Conservation (phyloP, 2,888 invertebrate species). For the Caenorhabditis virilis region DNA sequence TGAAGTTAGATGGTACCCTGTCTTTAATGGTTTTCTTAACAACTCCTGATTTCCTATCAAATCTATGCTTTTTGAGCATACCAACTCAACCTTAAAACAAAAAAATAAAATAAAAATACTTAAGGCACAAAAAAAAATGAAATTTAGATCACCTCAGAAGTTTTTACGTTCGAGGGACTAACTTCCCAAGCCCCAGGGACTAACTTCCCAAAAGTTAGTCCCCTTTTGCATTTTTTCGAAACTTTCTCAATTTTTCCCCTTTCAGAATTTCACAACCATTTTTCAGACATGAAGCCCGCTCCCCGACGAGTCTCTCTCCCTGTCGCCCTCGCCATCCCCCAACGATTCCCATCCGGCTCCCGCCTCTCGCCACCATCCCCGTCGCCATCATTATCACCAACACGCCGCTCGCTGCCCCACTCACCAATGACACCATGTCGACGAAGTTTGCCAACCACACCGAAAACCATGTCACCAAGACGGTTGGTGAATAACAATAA, state of each 20-base stretch:
- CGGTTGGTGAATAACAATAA: conserved; percentile 7
- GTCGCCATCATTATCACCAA: conserved; percentile 11
- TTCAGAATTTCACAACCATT: neutral
- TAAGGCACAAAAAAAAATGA: no score
- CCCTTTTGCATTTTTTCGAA: no score
- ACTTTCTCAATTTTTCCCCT: neutral
- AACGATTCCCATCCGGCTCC: conserved; percentile 29
- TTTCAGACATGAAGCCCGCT: conserved; percentile 12
- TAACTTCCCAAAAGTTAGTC: no score
- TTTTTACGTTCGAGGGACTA: no score
- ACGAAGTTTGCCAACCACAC: conserved; percentile 45
- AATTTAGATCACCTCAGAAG: no score
- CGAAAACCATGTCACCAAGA: conserved; percentile 33
- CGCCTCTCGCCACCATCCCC: conserved; percentile 28
- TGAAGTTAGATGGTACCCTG: no score
- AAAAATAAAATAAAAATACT: no score
- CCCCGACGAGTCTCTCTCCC: conserved; percentile 36
- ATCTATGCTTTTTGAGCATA: no score
- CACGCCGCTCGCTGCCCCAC: conserved; percentile 28
- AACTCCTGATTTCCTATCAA: no score
- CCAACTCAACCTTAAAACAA: no score
- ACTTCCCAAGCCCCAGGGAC: no score
- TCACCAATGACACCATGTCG: conserved; percentile 40
- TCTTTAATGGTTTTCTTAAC: no score
- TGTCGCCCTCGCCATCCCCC: conserved; percentile 31